Evolutionary conservation across 1,140 invertebrate species (phyloP).

Genomic region (Tenebrio molitor): DNA sequence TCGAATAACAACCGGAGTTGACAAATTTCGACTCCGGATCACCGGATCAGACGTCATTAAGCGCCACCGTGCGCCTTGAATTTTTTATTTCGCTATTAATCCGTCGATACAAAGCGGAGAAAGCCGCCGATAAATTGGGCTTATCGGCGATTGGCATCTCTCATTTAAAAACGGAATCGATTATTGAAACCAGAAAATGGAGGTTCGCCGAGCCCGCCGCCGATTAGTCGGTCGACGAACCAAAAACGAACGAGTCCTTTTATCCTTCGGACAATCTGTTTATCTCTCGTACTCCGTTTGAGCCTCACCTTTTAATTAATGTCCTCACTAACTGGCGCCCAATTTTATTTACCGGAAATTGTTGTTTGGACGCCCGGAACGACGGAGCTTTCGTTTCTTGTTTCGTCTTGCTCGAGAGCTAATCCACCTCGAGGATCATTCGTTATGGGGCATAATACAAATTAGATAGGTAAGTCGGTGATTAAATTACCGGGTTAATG

Average conservation of each 20-base stretch:
- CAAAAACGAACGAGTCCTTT: too few species aligned
- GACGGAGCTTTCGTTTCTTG: slow-evolving; percentile 5
- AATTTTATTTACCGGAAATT: slow-evolving; percentile 34
- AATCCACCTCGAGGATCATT: slow-evolving; percentile 10
- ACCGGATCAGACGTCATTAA: not conserved
- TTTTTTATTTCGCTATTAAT: slow-evolving; percentile 22
- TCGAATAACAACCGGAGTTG: not conserved
- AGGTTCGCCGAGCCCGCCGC: slow-evolving; percentile 10
- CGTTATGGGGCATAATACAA: slow-evolving; percentile 17
- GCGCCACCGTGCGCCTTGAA: not conserved
- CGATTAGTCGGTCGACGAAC: slow-evolving; percentile 12
- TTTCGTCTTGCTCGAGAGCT: not conserved
- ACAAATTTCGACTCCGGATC: not conserved
- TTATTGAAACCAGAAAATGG: slow-evolving; percentile 33
- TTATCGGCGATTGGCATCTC: slow-evolving; percentile 25
- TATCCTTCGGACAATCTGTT: slow-evolving; percentile 34
- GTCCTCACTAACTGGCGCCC: slow-evolving; percentile 13
- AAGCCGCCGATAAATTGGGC: slow-evolving; percentile 13
- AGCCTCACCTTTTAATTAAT: slow-evolving; percentile 29
- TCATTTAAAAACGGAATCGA: slow-evolving; percentile 36
- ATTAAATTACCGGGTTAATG: slow-evolving; percentile 28
- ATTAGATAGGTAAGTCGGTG: slow-evolving; percentile 18
- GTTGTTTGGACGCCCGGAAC: not conserved
- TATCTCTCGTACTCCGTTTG: slow-evolving; percentile 16
- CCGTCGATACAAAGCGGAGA: not conserved